Evolutionary conservation across 2,888 invertebrate genomes (phyloP).

Genomic region (Keiferia lycopersicella): DNA sequence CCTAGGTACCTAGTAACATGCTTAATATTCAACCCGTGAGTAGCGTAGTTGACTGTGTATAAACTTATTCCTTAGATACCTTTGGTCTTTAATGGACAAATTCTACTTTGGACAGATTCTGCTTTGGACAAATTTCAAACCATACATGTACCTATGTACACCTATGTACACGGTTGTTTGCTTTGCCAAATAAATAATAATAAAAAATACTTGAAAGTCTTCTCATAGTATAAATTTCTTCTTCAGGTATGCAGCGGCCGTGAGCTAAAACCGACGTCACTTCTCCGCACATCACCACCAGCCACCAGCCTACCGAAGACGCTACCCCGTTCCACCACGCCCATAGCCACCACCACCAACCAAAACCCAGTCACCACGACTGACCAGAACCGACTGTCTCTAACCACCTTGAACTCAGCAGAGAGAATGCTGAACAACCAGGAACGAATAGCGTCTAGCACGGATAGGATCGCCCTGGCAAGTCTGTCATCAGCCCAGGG

Average conservation of each 20-base stretch:
- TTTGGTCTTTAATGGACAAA: too few species aligned
- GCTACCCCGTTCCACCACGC: slow-evolving; percentile 59
- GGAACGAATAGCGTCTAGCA: slow-evolving; percentile 45
- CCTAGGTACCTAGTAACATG: too few species aligned
- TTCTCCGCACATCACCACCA: slow-evolving; percentile 68
- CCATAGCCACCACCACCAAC: slow-evolving; percentile 46
- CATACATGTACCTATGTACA: too few species aligned
- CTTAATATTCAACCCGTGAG: too few species aligned
- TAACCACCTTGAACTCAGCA: slow-evolving; percentile 55
- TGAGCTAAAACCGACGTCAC: slow-evolving; percentile 68
- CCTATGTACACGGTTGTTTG: too few species aligned
- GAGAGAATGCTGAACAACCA: slow-evolving; percentile 52
- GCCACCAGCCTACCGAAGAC: slow-evolving; percentile 53
- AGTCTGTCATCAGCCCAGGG: slow-evolving; percentile 68
- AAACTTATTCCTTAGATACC: too few species aligned
- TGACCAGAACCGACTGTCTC: slow-evolving; percentile 51
- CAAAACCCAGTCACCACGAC: slow-evolving; percentile 35
- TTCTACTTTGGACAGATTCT: too few species aligned
- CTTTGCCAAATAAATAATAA: too few species aligned
- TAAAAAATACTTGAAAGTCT: too few species aligned
- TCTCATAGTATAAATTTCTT: not conserved
- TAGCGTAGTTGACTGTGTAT: too few species aligned
- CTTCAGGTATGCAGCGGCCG: slow-evolving; percentile 75
- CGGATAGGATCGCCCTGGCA: slow-evolving; percentile 64
- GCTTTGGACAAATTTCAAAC: too few species aligned